Percentiles rank a stretch among this genome's conserved stretches.
phyloP scores from a whole-genome alignment of 64 coral and sea anemone genomes.

The Pachyseris speciosa region DNA sequence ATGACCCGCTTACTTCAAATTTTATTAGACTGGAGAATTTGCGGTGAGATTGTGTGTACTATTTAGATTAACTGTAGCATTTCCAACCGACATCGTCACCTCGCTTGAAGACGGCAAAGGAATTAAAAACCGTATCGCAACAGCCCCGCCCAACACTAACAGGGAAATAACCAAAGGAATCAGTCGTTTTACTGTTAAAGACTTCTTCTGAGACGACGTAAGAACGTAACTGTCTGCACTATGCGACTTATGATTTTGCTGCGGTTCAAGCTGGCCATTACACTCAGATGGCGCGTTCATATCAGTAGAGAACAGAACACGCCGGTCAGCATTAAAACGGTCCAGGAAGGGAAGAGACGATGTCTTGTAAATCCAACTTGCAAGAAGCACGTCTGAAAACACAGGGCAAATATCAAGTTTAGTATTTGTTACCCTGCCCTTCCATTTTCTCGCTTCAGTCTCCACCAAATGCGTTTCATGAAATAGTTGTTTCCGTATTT shows the following conservation, averaged over 20 bases:
- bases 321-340: neutral
- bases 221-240: neutral
- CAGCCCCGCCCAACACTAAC: conserved; percentile 37
- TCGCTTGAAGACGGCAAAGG: conserved; percentile 11
- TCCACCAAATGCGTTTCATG: no score
- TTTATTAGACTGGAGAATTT: neutral
- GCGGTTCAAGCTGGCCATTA: neutral
- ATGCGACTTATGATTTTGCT: neutral
- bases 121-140: conserved; percentile 27
- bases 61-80: neutral
- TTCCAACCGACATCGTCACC: neutral
- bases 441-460: no score
- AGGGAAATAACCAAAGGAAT: conserved; percentile 29
- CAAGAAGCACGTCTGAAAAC: neutral
- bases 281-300: neutral
- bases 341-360: conserved; percentile 5
- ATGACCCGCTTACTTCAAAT: no score
- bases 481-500: no score
- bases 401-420: neutral
- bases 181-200: conserved; percentile 5
- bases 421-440: no score
- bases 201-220: neutral
- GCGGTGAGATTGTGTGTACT: neutral
- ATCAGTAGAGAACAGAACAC: neutral
- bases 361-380: conserved; percentile 12